A percentile compares a stretch with the other conserved stretches of the same genome.
Evolutionary conservation across 1,140 invertebrate species (phyloP).

Genomic region (Ditylenchus dipsaci): DNA sequence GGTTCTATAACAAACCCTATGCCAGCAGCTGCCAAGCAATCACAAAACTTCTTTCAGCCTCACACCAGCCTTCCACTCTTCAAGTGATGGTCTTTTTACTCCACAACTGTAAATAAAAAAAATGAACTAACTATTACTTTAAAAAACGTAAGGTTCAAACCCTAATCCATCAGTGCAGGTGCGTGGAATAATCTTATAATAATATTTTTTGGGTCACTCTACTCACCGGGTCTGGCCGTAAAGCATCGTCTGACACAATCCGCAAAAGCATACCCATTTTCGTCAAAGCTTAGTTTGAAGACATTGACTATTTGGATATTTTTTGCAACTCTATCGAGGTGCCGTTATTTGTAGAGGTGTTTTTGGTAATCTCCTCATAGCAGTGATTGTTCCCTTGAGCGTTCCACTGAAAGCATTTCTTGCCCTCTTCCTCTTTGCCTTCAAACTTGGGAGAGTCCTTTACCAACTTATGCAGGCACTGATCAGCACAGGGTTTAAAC

Average conservation of each 20-base stretch:
- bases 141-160: background rate
- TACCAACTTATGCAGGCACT: background rate
- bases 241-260: background rate
- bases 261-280: background rate
- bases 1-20: background rate
- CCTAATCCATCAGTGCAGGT: background rate
- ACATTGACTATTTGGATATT: background rate
- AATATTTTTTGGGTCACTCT: no score
- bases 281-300: background rate
- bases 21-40: background rate
- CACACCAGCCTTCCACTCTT: background rate
- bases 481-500: conserved; percentile 5
- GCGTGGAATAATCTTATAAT: background rate
- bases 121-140: no score
- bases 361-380: background rate
- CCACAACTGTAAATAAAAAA: background rate
- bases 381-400: background rate
- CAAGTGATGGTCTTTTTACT: background rate
- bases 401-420: background rate
- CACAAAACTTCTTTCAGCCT: background rate
- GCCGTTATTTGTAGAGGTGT: no score
- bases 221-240: background rate
- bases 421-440: background rate
- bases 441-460: background rate
- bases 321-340: background rate